These are phyloP conservation scores for Apoda limacodes DNA, from an alignment of 2,888 invertebrate genomes.

Conservation along the genomic window DNA sequence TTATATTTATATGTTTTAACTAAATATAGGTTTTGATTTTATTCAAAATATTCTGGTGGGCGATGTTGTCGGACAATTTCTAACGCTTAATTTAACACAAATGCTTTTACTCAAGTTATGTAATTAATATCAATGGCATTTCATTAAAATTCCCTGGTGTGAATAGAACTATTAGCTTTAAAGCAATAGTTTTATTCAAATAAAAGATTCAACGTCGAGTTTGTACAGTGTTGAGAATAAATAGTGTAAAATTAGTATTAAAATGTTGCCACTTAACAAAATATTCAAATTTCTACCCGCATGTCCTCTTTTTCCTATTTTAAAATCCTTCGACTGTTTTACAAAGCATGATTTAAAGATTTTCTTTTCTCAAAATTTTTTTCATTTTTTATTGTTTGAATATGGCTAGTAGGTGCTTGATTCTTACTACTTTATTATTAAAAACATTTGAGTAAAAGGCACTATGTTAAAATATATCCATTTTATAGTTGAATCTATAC, in stretches of 20 bases:
- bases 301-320: conserved; percentile 33
- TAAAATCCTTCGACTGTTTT: conserved; percentile 17
- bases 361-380: conserved; percentile 19
- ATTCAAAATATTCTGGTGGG: too few relatives aligned
- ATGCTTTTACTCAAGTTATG: too few relatives aligned
- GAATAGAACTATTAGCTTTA: conserved; percentile 20
- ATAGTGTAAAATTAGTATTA: conserved; percentile 32
- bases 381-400: too few relatives aligned
- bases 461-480: too few relatives aligned
- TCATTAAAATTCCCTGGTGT: conserved; percentile 41
- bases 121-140: conserved; percentile 58
- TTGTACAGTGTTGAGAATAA: conserved; percentile 55
- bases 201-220: conserved; percentile 41
- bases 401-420: too few relatives aligned
- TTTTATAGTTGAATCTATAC: too few relatives aligned
- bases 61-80: too few relatives aligned
- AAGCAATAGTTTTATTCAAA: conserved; percentile 22
- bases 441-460: too few relatives aligned
- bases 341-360: conserved; percentile 13
- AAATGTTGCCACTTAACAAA: conserved; percentile 66
- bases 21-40: too few relatives aligned
- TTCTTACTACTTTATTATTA: too few relatives aligned
- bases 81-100: too few relatives aligned
- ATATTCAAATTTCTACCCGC: conserved; percentile 34
- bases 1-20: too few relatives aligned